Base-by-base conservation (phyloP, 92 coral and sea anemone species). In the Porites evermanni region DNA sequence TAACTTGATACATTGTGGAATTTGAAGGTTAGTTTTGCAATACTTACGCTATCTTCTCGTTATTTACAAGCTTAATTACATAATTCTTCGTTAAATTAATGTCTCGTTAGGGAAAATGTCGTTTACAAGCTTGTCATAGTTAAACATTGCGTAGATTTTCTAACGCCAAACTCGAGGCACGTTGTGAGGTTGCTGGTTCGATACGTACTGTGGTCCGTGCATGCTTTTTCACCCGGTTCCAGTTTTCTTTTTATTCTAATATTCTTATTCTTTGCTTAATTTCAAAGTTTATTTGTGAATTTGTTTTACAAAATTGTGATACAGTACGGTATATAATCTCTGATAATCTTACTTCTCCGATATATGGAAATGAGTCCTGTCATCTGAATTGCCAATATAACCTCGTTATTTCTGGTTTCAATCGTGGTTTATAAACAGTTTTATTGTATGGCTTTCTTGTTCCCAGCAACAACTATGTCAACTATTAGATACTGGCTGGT, bases 151-250 rank as follows among this genome's bases (percentile, higher is more conserved):
- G 12, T 9, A 11, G 16, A 38, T 70, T 24, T 70, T 14, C 29
- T 2, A 0, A 23, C 23, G 2, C 7, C 14, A 13, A 56, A 56
- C 12, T 2, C 4, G 16, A 56, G 13, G 17, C 4, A 11, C 13
- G 1, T 14, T 67, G 13, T 1, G 73, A 29, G 83, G 83, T 51
- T 74, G 53, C 13, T 64, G 70, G 83, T 79, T 79, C 83, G 74
- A 79, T 9, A 20, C 83, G 19, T 16, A 8, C 10, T 64, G 59
- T 3, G 16, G 51, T 59, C 73, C 20, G 2, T n/a, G 13, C 13
- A 20, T 50, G 7, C 4, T 54, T 65, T 20, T 21, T 50, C 8
- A 51, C 14, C 21, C 17, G 12, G 6, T 50, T 8, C 54, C 1
- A 19, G 51, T 50, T 19, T 24, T 66, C 24, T 79, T 79, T 79